phyloP scores from a whole-genome alignment of 2,888 invertebrate species.

The Frankliniella intonsa region DNA sequence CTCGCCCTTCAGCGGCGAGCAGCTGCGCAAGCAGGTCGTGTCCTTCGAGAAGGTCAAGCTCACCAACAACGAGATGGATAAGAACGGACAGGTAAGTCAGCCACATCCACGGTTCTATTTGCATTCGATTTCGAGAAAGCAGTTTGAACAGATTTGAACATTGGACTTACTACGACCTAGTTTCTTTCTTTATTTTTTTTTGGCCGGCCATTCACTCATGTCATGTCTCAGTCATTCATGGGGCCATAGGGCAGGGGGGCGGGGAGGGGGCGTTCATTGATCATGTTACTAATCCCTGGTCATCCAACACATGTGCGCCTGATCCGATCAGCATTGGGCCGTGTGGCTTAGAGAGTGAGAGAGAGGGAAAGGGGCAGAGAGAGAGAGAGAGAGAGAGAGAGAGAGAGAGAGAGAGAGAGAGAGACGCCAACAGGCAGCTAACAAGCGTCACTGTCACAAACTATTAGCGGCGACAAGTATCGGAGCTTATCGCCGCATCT shows the following conservation, averaged over 20 bases:
- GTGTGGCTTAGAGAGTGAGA: constrained; percentile 6
- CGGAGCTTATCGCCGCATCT: background rate
- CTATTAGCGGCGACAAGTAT: constrained; percentile 11
- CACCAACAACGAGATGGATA: constrained; percentile 79
- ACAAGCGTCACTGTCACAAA: constrained; percentile 26
- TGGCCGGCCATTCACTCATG: background rate
- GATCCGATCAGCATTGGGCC: constrained; percentile 5
- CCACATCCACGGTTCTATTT: too few species aligned
- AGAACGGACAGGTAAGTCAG: constrained; percentile 51
- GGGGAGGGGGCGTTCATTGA: background rate
- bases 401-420: background rate
- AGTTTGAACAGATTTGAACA: too few species aligned
- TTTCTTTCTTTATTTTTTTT: too few species aligned
- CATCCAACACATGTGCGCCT: constrained; percentile 17
- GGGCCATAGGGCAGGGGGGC: background rate
- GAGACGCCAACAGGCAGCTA: background rate
- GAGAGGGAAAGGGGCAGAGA: background rate
- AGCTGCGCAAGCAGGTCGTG: constrained; percentile 70
- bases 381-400: background rate
- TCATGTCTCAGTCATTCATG: background rate
- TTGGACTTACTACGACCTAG: too few species aligned
- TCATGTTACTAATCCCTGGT: constrained; percentile 20
- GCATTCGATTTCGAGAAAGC: too few species aligned
- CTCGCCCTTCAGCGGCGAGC: constrained; percentile 73
- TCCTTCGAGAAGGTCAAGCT: constrained; percentile 80